phyloP scores from a whole-genome alignment of 2,113 vertebrate species.

The Dissostichus mawsoni region DNA sequence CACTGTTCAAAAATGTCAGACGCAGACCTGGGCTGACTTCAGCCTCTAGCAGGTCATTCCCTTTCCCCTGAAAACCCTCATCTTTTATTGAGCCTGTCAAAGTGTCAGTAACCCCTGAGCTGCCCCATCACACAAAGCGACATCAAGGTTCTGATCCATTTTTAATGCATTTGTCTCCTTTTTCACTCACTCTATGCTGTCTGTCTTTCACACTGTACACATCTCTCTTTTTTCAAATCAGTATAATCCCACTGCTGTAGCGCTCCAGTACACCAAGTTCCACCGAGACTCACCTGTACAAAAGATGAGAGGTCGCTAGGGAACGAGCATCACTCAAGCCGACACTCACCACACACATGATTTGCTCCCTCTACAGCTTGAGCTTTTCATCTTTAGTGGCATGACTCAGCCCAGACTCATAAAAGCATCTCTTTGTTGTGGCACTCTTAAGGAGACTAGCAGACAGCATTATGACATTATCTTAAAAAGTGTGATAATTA shows the following conservation, averaged over 20 bases:
- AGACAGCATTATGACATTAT: background rate
- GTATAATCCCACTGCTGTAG: background rate
- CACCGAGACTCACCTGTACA: constrained; percentile 30
- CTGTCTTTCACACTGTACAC: constrained; percentile 14
- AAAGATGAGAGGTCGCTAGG: constrained; percentile 3
- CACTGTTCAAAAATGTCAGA: constrained; percentile 37
- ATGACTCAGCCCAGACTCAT: constrained; percentile 9
- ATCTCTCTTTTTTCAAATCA: background rate
- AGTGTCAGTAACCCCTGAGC: constrained; percentile 50
- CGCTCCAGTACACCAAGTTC: background rate
- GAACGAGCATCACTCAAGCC: constrained; percentile 22
- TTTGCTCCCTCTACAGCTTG: constrained; percentile 4
- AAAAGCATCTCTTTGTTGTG: constrained; percentile 31
- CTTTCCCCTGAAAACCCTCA: background rate
- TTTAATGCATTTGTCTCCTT: constrained; percentile 42
- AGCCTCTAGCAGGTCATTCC: constrained; percentile 19
- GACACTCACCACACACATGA: constrained; percentile 1
- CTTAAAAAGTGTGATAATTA: background rate
- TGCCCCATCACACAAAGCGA: constrained; percentile 35
- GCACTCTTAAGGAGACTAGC: background rate
- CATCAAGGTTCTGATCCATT: constrained; percentile 39
- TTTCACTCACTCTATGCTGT: constrained; percentile 15
- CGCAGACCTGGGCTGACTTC: constrained; percentile 20
- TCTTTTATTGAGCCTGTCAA: constrained; percentile 52
- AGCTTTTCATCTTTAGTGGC: constrained; percentile 22